Evolutionary conservation across 92 coral and sea anemone species (phyloP).

Genomic region (Epizoanthus rinbou): DNA sequence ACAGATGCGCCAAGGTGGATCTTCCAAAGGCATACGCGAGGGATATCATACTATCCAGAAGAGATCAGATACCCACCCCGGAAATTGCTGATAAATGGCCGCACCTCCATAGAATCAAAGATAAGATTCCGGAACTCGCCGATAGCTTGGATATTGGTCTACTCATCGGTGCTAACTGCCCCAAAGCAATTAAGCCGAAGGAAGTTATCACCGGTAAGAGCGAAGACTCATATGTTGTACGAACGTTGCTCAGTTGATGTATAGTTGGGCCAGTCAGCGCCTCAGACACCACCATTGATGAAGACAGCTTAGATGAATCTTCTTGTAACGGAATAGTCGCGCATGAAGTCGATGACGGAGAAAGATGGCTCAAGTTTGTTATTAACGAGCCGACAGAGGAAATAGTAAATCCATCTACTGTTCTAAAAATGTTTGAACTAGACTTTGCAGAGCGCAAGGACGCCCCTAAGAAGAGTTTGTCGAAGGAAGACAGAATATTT

Average conservation of each 20-base stretch:
- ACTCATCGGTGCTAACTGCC: constrained; percentile 62
- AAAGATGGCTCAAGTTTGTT: constrained; percentile 10
- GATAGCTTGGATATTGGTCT: constrained; percentile 48
- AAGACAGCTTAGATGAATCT: background rate
- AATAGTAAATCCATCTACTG: constrained; percentile 44
- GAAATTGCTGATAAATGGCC: constrained; percentile 53
- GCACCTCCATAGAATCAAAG: constrained; percentile 41
- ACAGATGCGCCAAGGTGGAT: constrained; percentile 48
- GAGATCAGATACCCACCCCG: constrained; percentile 66
- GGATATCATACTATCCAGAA: constrained; percentile 55
- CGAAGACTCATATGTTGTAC: constrained; percentile 53
- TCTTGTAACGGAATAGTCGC: constrained; percentile 13
- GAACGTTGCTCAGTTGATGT: constrained; percentile 53
- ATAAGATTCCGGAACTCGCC: constrained; percentile 29
- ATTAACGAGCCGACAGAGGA: constrained; percentile 33
- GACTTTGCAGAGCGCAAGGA: constrained; percentile 54
- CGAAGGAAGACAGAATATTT: constrained; percentile 55
- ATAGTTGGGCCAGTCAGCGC: constrained; percentile 53
- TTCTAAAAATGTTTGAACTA: constrained; percentile 51
- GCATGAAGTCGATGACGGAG: background rate
- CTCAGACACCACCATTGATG: constrained; percentile 8
- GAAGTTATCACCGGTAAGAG: constrained; percentile 57
- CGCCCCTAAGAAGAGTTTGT: constrained; percentile 29
- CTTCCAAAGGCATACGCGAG: constrained; percentile 70
- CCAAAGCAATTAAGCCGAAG: constrained; percentile 52